Evolutionary conservation across 2,888 invertebrate genomes (phyloP), one percentile per base, ranked within the genome.

Genomic region (Ophioninae sp.): DNA sequence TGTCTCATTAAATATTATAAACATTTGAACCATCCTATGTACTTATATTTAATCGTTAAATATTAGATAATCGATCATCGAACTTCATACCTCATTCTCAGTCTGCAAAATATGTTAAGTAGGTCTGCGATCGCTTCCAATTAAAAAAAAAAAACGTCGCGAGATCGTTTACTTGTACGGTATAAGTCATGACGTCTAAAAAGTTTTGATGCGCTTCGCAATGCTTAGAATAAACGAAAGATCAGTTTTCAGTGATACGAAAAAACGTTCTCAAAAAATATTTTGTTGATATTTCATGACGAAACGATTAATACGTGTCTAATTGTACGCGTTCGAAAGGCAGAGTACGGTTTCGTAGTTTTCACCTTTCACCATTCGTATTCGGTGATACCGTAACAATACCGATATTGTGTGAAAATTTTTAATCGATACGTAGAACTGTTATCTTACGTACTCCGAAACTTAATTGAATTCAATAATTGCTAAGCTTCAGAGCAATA

Each of bases 241-340:
- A 71, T 75, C 64, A 17, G 76, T 82, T 51, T 69, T 20, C 51
- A 58, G n/a, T 17, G 73, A 81, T 58, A 59, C 64, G 63, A 73
- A 79, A 64, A 65, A 13, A 51, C 13, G 51, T 65, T 74, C 63
- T 79, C 61, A 59, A 82, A 80, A 69, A 85, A 82, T 85, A 85
- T 72, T 78, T 30, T 44, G 51, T 76, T 82, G 72, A 73, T 73
- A 72, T 37, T 81, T 81, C 59, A 65, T 83, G 67, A 80, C 80
- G 78, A 81, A 85, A 83, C 82, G 81, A 86, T 81, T 78, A 72
- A 71, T 83, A 82, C 75, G 73, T 78, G 77, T 85, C 69, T 79
- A 77, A 84, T 85, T 84, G 84, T 85, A 85, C 84, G 82, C 81
- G 74, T 82, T 74, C 56, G 81, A 83, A 85, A 86, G 86, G 85